Percentiles rank a stretch among this genome's conserved stretches.
These are phyloP conservation scores for Protonibea diacanthus DNA, from an alignment of 2,797 vertebrate species.

Conservation along the genomic window DNA sequence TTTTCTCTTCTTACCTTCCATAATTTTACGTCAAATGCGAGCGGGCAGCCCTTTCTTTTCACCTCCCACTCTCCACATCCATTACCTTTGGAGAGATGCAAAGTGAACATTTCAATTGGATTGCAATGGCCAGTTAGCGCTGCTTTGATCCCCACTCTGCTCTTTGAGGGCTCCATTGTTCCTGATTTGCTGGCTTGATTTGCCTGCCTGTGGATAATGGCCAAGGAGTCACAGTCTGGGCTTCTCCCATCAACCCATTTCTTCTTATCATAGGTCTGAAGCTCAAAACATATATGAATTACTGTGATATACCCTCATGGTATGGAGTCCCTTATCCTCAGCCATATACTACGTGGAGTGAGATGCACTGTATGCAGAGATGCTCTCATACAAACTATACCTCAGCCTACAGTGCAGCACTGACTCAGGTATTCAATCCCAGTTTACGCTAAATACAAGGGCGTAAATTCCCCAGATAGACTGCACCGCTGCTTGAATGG, in stretches of 20 bases:
- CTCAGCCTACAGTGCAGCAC: slow-evolving; percentile 19
- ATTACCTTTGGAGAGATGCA: slow-evolving; percentile 87
- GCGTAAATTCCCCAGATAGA: slow-evolving; percentile 52
- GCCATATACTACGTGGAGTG: slow-evolving; percentile 20
- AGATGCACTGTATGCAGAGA: slow-evolving; percentile 25
- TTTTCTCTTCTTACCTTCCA: slow-evolving; percentile 80
- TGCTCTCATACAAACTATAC: slow-evolving; percentile 21
- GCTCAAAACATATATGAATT: slow-evolving; percentile 72
- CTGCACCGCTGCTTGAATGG: slow-evolving; percentile 27
- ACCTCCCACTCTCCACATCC: slow-evolving; percentile 82
- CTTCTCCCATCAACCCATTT: slow-evolving; percentile 74
- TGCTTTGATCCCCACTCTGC: slow-evolving; percentile 87
- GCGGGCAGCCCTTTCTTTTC: slow-evolving; percentile 79
- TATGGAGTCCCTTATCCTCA: slow-evolving; percentile 42
- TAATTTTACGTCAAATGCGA: slow-evolving; percentile 82
- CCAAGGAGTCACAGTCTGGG: slow-evolving; percentile 68
- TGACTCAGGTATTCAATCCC: slow-evolving; percentile 45
- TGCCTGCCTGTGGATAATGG: slow-evolving; percentile 83
- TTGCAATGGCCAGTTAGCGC: slow-evolving; percentile 88
- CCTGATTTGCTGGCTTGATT: slow-evolving; percentile 86
- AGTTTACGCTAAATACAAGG: slow-evolving; percentile 19
- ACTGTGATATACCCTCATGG: slow-evolving; percentile 61
- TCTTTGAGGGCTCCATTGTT: slow-evolving; percentile 87
- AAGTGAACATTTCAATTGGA: slow-evolving; percentile 90
- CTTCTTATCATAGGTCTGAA: slow-evolving; percentile 67